These are phyloP conservation scores for Scaptomyza tumidula DNA, from an alignment of 2,888 invertebrate genomes.

Conservation along the genomic window DNA sequence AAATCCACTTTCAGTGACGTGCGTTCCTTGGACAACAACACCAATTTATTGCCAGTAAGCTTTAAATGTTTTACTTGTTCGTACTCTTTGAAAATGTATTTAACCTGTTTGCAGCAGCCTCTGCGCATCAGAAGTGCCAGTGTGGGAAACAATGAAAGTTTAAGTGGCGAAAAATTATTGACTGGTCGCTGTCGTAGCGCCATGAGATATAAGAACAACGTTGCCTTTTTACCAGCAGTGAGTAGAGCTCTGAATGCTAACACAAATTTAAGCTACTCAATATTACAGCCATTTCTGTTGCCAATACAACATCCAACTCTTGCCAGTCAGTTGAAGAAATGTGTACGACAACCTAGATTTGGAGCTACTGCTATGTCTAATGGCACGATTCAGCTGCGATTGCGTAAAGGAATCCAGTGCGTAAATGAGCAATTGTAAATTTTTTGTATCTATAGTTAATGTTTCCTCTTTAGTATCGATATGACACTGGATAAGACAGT, in stretches of 20 bases:
- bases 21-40: slow-evolving; percentile 62
- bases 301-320: slow-evolving; percentile 82
- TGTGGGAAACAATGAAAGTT: background rate
- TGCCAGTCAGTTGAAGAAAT: slow-evolving; percentile 45
- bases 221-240: slow-evolving; percentile 73
- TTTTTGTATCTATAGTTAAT: background rate
- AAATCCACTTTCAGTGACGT: slow-evolving; percentile 76
- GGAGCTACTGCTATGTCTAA: slow-evolving; percentile 87
- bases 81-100: background rate
- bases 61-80: too few species aligned
- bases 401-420: slow-evolving; percentile 90
- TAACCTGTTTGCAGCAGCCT: too few species aligned
- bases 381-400: slow-evolving; percentile 91
- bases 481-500: slow-evolving; percentile 91
- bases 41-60: slow-evolving; percentile 12
- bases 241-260: slow-evolving; percentile 21
- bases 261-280: slow-evolving; percentile 27
- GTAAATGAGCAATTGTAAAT: background rate
- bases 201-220: slow-evolving; percentile 75
- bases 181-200: slow-evolving; percentile 73
- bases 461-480: slow-evolving; percentile 87
- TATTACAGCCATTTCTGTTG: slow-evolving; percentile 67
- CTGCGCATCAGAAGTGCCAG: too few species aligned
- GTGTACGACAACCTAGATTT: slow-evolving; percentile 58
- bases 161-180: slow-evolving; percentile 26